Conservation (phyloP, 2,888 invertebrate species). For the Diaphora mendica region DNA sequence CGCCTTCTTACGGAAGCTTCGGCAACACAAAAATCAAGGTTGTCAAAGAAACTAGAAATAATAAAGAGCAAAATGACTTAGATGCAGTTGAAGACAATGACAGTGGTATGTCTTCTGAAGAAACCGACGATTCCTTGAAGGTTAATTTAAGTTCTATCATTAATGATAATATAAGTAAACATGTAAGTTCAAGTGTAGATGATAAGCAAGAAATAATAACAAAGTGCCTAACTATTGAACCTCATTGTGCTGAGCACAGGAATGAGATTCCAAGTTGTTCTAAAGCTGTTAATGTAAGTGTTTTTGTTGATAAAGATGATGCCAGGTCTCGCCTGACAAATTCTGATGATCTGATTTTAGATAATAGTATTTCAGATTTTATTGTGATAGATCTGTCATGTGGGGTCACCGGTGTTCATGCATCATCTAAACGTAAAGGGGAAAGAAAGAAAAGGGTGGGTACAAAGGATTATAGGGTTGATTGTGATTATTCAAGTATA, state of each 20-base stretch:
- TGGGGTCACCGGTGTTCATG: slow-evolving; percentile 68
- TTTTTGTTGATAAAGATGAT: slow-evolving; percentile 60
- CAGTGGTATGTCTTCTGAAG: slow-evolving; percentile 83
- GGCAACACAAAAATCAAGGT: slow-evolving; percentile 68
- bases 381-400: slow-evolving; percentile 82
- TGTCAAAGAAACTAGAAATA: slow-evolving; percentile 51
- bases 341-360: slow-evolving; percentile 50
- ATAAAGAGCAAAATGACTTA: slow-evolving; percentile 44
- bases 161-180: slow-evolving; percentile 59
- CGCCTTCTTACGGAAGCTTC: slow-evolving; percentile 75
- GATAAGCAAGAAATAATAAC: slow-evolving; percentile 67
- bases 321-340: slow-evolving; percentile 51
- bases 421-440: slow-evolving; percentile 54
- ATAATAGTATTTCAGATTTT: slow-evolving; percentile 66
- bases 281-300: slow-evolving; percentile 70
- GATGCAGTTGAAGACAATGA: slow-evolving; percentile 59
- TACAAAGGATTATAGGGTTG: slow-evolving; percentile 67
- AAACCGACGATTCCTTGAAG: slow-evolving; percentile 77
- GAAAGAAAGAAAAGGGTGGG: slow-evolving; percentile 55
- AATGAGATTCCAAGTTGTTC: slow-evolving; percentile 84
- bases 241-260: slow-evolving; percentile 71
- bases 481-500: slow-evolving; percentile 75
- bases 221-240: slow-evolving; percentile 82
- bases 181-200: slow-evolving; percentile 59
- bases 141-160: slow-evolving; percentile 63